Conservation (phyloP, 2,888 invertebrate species). For the Cheilosia urbana region DNA sequence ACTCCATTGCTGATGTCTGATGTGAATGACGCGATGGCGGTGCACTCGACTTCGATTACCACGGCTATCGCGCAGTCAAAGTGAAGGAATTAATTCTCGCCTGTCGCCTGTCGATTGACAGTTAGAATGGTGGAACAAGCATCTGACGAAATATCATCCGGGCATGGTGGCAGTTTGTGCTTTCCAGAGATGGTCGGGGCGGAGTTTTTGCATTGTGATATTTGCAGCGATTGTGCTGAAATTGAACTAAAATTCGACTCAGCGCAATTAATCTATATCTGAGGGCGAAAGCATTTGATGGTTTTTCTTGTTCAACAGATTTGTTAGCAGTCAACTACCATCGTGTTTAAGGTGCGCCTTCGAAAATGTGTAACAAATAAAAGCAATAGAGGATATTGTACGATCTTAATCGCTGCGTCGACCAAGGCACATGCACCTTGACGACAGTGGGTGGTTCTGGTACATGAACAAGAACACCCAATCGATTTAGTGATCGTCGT, state of each 20-base stretch:
- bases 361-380: no score
- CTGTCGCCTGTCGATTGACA: constrained; percentile 44
- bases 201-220: background rate
- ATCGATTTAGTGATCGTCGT: no score
- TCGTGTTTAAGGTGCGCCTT: background rate
- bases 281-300: constrained; percentile 17
- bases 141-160: constrained; percentile 51
- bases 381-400: no score
- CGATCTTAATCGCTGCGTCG: no score
- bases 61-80: constrained; percentile 37
- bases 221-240: constrained; percentile 9
- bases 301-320: constrained; percentile 24
- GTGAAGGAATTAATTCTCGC: constrained; percentile 45
- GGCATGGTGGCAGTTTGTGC: constrained; percentile 4
- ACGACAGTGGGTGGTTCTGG: no score
- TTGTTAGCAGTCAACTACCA: constrained; percentile 2
- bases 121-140: constrained; percentile 45
- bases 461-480: no score
- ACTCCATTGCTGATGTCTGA: constrained; percentile 47
- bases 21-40: constrained; percentile 21
- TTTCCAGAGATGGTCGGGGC: background rate
- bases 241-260: constrained; percentile 31
- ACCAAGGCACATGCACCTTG: no score
- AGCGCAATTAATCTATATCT: constrained; percentile 34
- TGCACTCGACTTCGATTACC: constrained; percentile 36